Percentiles rank a stretch among this genome's conserved stretches.
Conservation (phyloP, 2,113 vertebrate species). For the Syrmaticus mikado region DNA sequence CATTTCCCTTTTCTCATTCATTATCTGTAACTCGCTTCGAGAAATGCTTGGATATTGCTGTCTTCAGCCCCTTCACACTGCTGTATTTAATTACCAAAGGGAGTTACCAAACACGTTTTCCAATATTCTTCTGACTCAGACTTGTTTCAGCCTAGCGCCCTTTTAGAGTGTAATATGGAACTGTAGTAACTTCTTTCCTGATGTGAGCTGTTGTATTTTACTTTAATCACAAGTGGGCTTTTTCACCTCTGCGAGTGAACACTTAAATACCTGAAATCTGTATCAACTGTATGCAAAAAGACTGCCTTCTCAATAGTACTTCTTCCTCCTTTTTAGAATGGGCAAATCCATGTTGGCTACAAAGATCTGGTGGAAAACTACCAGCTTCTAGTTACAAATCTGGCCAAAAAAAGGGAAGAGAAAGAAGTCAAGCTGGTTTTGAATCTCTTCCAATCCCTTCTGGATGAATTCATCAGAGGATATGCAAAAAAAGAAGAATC, state of each 20-base stretch:
- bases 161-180: not conserved
- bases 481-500: constrained; percentile 90
- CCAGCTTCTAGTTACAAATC: constrained; percentile 88
- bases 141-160: not conserved
- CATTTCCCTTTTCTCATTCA: not conserved
- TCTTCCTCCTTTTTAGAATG: constrained; percentile 79
- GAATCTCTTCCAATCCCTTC: constrained; percentile 95
- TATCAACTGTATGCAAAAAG: not conserved
- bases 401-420: constrained; percentile 87
- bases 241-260: not conserved
- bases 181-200: not conserved
- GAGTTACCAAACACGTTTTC: constrained; percentile 22
- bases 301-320: not conserved
- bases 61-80: not conserved
- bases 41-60: constrained; percentile 4
- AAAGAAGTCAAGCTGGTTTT: constrained; percentile 94
- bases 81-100: not conserved
- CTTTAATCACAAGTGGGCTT: not conserved
- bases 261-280: not conserved
- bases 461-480: constrained; percentile 94
- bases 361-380: constrained; percentile 92
- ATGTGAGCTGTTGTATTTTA: not conserved
- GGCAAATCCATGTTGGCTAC: constrained; percentile 89
- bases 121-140: not conserved
- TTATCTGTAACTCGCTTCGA: constrained; percentile 10